These are phyloP conservation scores for Dicerorhinus sumatrensis DNA, from an alignment of 2,113 vertebrate species.

Conservation along the genomic window DNA sequence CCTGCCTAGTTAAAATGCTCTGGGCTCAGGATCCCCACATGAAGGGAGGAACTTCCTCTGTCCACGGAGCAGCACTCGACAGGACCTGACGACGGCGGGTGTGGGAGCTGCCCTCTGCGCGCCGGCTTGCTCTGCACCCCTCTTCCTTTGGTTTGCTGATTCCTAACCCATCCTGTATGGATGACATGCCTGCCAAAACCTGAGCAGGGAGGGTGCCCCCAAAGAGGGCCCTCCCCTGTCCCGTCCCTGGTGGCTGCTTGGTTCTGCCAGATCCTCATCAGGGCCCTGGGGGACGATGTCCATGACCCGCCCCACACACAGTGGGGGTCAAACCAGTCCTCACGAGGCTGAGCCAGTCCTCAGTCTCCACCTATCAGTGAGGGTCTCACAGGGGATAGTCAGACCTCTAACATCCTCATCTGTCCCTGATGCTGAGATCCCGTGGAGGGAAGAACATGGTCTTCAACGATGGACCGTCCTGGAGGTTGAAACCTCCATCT, in stretches of 20 bases:
- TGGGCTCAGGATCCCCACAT: accelerated
- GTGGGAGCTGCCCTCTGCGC: accelerated
- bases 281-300: background rate
- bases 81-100: accelerated
- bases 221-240: background rate
- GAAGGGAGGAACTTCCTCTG: background rate
- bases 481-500: accelerated
- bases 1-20: accelerated
- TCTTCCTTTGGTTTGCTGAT: background rate
- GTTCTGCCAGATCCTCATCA: background rate
- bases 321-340: accelerated
- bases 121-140: background rate
- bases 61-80: accelerated
- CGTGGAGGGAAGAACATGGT: accelerated
- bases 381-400: background rate
- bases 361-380: accelerated
- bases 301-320: accelerated
- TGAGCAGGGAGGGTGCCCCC: accelerated
- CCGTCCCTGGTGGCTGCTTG: accelerated
- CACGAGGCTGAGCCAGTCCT: accelerated
- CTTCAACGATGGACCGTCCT: accelerated
- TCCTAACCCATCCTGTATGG: background rate
- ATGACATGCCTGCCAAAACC: accelerated
- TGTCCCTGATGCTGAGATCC: accelerated
- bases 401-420: too few relatives aligned